Evolutionary conservation across 2,797 vertebrate species (phyloP).

Genomic region (Peromyscus melanophrys): DNA sequence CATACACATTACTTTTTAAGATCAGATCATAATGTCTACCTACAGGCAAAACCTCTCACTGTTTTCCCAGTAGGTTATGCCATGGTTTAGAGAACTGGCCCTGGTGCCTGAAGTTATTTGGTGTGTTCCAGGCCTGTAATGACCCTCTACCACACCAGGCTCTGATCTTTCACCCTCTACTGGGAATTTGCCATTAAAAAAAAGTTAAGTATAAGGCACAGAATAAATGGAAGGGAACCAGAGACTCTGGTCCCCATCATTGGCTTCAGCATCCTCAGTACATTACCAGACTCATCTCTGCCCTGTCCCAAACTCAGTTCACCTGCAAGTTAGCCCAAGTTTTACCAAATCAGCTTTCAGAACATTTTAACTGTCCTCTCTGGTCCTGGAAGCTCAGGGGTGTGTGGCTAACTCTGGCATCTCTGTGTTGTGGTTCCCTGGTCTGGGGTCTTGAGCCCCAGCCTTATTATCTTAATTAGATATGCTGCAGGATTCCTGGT

Average conservation of each 20-base stretch:
- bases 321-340: background rate
- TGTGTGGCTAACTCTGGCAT: background rate
- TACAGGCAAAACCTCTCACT: background rate
- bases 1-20: background rate
- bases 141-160: accelerated
- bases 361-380: background rate
- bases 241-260: accelerated
- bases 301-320: background rate
- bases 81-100: background rate
- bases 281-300: background rate
- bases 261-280: accelerated
- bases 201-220: background rate
- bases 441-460: accelerated
- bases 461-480: background rate
- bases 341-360: background rate
- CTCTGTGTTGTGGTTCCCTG: too few relatives aligned
- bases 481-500: background rate
- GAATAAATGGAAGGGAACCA: background rate
- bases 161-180: background rate
- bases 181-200: background rate
- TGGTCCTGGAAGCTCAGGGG: background rate
- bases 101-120: background rate
- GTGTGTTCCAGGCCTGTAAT: background rate
- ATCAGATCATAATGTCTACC: background rate
- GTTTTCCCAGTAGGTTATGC: too few relatives aligned